A percentile compares a stretch with the other conserved stretches of the same genome.
Evolutionary conservation across 2,888 invertebrate species (phyloP).

Genomic region (Mesorhabditis belari): DNA sequence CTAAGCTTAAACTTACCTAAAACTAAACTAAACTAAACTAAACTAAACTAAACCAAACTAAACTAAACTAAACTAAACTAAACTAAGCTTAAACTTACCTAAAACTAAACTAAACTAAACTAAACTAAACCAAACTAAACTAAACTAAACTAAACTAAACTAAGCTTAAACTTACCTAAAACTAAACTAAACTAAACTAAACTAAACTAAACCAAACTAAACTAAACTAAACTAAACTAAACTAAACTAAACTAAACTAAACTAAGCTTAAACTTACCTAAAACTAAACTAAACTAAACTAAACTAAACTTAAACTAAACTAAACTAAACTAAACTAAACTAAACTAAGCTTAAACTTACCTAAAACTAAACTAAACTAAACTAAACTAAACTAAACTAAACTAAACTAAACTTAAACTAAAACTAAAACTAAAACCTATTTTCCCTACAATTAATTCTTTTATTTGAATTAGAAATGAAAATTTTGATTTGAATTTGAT

Average conservation of each 20-base stretch:
- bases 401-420: neutral
- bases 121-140: neutral
- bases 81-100: neutral
- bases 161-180: neutral
- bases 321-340: neutral
- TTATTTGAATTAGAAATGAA: too few species aligned
- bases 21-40: neutral
- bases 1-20: neutral
- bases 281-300: neutral
- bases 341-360: too few species aligned
- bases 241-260: neutral
- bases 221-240: neutral
- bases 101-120: neutral
- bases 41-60: neutral
- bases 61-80: neutral
- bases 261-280: neutral
- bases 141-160: neutral
- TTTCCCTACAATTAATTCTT: too few species aligned
- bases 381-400: neutral
- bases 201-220: neutral
- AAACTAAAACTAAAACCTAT: too few species aligned
- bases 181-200: neutral
- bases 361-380: neutral
- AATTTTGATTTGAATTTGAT: too few species aligned
- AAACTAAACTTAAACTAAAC: neutral